A percentile compares a stretch with the other conserved stretches of the same genome.
These are phyloP conservation scores for Zelleria hepariella DNA, from an alignment of 2,888 invertebrate species.

Conservation along the genomic window DNA sequence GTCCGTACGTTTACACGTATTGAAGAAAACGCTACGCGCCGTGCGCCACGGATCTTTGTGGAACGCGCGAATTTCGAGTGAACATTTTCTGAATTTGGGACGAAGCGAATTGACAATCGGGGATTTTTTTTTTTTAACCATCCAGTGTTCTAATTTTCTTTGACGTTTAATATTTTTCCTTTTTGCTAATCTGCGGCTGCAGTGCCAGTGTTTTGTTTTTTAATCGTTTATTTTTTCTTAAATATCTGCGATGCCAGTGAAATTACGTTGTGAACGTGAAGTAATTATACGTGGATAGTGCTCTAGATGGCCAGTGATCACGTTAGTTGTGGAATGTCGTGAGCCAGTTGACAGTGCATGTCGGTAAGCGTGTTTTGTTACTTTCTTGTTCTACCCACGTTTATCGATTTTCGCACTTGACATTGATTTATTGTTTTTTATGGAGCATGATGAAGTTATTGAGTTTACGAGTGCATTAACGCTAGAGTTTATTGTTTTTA, in stretches of 20 bases:
- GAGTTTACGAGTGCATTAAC: not conserved
- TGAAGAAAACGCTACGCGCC: not conserved
- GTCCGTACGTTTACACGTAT: slow-evolving; percentile 29
- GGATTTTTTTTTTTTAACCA: not conserved
- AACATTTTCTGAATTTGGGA: not conserved
- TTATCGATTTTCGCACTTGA: not conserved
- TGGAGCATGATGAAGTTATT: not conserved
- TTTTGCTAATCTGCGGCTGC: not conserved
- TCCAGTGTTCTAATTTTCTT: not conserved
- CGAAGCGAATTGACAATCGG: not conserved
- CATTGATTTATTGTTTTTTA: not conserved
- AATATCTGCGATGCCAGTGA: not conserved
- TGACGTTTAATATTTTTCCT: not conserved
- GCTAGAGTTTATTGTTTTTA: not conserved
- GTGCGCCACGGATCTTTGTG: not conserved
- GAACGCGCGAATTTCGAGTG: not conserved
- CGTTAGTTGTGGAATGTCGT: not conserved
- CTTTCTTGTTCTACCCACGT: slow-evolving; percentile 2
- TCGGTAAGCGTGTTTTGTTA: slow-evolving; percentile 1
- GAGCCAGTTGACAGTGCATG: not conserved
- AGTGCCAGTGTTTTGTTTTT: not conserved
- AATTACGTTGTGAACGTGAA: not conserved
- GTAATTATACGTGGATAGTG: slow-evolving; percentile 3
- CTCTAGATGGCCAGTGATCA: slow-evolving; percentile 5
- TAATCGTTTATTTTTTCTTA: not conserved